Conservation (phyloP, 1,140 invertebrate species). For the Apis laboriosa region DNA sequence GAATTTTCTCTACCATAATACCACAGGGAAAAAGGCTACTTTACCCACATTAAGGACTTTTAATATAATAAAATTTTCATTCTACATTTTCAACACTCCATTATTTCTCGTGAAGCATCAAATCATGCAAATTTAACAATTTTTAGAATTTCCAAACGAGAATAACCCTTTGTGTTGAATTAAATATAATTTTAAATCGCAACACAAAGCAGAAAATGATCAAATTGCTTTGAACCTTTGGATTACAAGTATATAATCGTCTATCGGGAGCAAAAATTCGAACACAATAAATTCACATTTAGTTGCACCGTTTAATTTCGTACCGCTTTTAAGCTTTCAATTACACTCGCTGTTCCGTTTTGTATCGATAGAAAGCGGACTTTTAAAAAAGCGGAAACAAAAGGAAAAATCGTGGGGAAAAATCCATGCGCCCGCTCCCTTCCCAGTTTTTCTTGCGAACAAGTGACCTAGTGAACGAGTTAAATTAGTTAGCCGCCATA, state of each 20-base stretch:
- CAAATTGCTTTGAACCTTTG: neutral
- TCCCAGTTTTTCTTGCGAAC: constrained; percentile 8
- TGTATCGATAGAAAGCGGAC: neutral
- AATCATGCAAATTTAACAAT: neutral
- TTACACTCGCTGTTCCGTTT: neutral
- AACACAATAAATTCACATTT: neutral
- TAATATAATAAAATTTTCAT: neutral
- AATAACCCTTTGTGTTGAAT: neutral
- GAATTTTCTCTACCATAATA: neutral
- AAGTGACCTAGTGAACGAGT: neutral
- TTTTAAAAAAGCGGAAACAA: neutral
- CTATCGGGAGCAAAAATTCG: neutral
- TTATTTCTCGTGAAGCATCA: neutral
- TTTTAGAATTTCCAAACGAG: neutral
- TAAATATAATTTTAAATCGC: neutral
- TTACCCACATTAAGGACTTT: neutral
- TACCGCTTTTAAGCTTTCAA: neutral
- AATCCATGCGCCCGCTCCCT: neutral
- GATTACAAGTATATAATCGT: neutral
- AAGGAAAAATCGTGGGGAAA: neutral
- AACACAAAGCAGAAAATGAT: neutral
- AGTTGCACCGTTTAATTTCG: neutral
- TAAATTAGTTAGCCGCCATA: constrained; percentile 33
- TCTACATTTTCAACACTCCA: neutral
- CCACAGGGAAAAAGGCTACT: neutral